phyloP scores from a whole-genome alignment of 2,113 vertebrate genomes.

The Lamprotornis superbus region DNA sequence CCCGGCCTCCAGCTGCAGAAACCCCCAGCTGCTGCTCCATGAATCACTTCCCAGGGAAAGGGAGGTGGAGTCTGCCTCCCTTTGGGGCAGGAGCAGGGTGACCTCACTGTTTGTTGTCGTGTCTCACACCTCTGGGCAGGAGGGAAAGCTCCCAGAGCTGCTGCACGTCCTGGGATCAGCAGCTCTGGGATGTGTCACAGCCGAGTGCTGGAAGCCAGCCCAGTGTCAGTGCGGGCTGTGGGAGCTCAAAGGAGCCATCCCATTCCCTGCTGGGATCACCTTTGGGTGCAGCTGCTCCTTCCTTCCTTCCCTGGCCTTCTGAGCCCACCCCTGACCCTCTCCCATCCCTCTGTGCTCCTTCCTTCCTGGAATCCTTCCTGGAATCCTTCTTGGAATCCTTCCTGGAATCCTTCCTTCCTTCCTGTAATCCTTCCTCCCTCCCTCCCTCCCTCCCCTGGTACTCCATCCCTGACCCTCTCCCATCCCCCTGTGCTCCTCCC shows the following conservation, averaged over 20 bases:
- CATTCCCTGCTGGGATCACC: neutral
- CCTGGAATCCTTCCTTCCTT: no score
- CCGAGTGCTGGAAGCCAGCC: neutral
- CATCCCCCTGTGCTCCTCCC: neutral
- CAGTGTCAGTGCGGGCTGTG: fast-evolving
- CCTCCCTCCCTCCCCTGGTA: no score
- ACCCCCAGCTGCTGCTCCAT: neutral
- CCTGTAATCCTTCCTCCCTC: no score
- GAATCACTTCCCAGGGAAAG: neutral
- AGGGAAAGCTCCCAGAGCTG: neutral
- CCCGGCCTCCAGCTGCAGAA: neutral
- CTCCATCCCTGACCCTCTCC: no score
- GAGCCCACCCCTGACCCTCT: no score
- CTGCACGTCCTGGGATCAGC: neutral
- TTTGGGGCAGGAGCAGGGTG: neutral
- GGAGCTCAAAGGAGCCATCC: neutral
- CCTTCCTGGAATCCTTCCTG: no score
- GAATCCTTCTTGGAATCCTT: no score
- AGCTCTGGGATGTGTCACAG: neutral
- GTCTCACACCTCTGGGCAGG: neutral
- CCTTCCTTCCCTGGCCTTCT: neutral
- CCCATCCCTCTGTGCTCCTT: no score
- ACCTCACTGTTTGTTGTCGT: neutral
- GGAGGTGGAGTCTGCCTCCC: neutral
- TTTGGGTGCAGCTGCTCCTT: neutral